These are phyloP conservation scores for Melitaea athalia DNA, from an alignment of 2,888 invertebrate genomes.

Conservation along the genomic window DNA sequence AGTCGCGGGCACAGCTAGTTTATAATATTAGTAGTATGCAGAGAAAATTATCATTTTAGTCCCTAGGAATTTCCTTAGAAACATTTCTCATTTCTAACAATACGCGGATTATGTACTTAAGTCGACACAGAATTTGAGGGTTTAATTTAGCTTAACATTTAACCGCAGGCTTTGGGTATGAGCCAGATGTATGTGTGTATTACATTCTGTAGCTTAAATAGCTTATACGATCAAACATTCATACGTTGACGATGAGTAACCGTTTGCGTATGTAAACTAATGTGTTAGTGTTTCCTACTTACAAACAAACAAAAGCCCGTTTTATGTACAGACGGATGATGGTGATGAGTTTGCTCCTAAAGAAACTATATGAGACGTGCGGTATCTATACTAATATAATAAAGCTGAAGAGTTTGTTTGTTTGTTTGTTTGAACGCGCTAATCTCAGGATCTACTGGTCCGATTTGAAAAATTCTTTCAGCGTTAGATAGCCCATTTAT, in stretches of 20 bases:
- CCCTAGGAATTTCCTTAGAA: background rate
- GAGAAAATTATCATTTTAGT: background rate
- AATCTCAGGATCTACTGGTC: no score
- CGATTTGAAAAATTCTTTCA: no score
- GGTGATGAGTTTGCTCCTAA: no score
- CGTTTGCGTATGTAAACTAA: background rate
- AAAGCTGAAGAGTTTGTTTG: no score
- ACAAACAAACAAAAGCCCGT: no score
- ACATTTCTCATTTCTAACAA: background rate
- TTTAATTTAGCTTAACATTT: slow-evolving; percentile 19
- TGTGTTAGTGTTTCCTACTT: background rate
- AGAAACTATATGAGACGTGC: no score
- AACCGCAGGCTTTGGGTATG: slow-evolving; percentile 26
- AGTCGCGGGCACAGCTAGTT: no score
- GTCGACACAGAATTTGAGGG: slow-evolving; percentile 6
- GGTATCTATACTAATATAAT: no score
- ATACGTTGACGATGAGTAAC: background rate
- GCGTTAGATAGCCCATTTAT: no score
- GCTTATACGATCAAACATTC: slow-evolving; percentile 7
- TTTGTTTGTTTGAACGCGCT: no score
- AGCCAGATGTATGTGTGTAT: slow-evolving; percentile 31
- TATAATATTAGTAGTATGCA: no score
- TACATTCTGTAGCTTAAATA: slow-evolving; percentile 25
- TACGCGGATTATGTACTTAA: background rate
- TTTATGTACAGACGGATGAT: no score